Conservation (phyloP, 64 coral and sea anemone species). For the Actinia tenebrosa region DNA sequence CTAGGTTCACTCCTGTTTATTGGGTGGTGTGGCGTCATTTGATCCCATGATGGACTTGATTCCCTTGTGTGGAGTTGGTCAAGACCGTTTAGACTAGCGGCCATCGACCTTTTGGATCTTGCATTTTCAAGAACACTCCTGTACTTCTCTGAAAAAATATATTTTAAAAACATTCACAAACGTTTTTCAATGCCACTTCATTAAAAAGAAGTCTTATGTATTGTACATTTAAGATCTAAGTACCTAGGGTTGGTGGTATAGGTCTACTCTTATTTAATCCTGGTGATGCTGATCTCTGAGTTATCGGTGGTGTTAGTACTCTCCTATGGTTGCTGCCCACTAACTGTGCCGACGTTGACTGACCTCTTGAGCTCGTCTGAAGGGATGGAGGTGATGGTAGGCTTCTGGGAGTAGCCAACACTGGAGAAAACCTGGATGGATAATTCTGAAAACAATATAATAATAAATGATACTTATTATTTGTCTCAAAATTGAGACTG, state of each 20-base stretch:
- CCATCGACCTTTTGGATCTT: slow-evolving; percentile 16
- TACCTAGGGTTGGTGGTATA: slow-evolving; percentile 14
- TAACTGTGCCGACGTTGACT: slow-evolving; percentile 66
- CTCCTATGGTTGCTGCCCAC: slow-evolving; percentile 60
- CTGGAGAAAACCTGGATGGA: slow-evolving; percentile 22
- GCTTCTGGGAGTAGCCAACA: slow-evolving; percentile 40
- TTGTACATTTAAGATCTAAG: too few relatives aligned
- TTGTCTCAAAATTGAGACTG: too few relatives aligned
- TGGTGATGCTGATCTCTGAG: neutral
- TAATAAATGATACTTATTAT: neutral
- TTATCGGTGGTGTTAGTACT: slow-evolving; percentile 41
- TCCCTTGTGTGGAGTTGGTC: neutral
- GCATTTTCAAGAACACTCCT: slow-evolving; percentile 17
- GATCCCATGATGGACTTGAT: neutral
- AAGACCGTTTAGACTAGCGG: slow-evolving; percentile 4
- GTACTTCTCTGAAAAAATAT: slow-evolving; percentile 35
- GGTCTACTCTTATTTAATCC: neutral
- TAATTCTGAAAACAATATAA: slow-evolving; percentile 23
- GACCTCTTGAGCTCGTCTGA: slow-evolving; percentile 58
- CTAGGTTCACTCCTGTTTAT: neutral
- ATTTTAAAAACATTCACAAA: too few relatives aligned
- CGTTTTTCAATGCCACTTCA: too few relatives aligned
- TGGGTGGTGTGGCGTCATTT: neutral
- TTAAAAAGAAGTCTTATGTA: too few relatives aligned
- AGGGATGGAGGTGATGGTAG: slow-evolving; percentile 62